These are phyloP conservation scores for Capitulum mitella DNA, from an alignment of 2,888 invertebrate species.

Conservation along the genomic window DNA sequence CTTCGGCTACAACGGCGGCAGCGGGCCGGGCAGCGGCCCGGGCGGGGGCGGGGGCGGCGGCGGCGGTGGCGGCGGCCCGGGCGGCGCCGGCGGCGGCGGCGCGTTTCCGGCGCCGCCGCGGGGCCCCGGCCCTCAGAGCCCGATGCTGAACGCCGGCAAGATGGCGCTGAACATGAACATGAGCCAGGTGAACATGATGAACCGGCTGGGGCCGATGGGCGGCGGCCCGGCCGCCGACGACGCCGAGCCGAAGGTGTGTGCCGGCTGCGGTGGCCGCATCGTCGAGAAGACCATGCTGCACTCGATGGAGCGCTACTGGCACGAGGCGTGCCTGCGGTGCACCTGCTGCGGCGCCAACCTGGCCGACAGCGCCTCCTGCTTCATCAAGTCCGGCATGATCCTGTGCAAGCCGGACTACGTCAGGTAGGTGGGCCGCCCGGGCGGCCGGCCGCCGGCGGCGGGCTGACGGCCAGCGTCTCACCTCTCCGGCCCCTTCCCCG, in stretches of 20 bases:
- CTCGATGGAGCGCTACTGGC: conserved; percentile 88
- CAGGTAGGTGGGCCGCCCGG: conserved; percentile 61
- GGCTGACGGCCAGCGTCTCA: too few relatives aligned
- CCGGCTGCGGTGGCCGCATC: conserved; percentile 80
- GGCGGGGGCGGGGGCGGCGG: background rate
- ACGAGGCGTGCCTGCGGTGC: conserved; percentile 82
- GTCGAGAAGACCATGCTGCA: conserved; percentile 83
- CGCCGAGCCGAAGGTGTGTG: conserved; percentile 52
- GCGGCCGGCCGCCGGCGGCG: background rate
- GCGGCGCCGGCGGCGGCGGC: background rate
- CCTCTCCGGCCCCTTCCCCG: too few relatives aligned
- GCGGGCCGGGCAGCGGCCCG: background rate
- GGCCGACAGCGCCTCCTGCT: conserved; percentile 86
- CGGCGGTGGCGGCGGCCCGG: background rate
- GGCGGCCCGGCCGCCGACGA: conserved; percentile 5
- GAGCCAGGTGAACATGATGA: conserved; percentile 15
- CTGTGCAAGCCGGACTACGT: conserved; percentile 96
- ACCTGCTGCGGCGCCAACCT: conserved; percentile 81
- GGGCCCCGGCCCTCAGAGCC: background rate
- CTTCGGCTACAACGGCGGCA: conserved; percentile 10
- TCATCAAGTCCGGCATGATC: conserved; percentile 83
- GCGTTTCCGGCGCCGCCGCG: background rate
- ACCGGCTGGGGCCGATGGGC: background rate
- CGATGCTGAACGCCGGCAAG: background rate
- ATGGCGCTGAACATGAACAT: background rate